Conservation (phyloP, 2,888 invertebrate species). For the Camptogramma bilineatum region DNA sequence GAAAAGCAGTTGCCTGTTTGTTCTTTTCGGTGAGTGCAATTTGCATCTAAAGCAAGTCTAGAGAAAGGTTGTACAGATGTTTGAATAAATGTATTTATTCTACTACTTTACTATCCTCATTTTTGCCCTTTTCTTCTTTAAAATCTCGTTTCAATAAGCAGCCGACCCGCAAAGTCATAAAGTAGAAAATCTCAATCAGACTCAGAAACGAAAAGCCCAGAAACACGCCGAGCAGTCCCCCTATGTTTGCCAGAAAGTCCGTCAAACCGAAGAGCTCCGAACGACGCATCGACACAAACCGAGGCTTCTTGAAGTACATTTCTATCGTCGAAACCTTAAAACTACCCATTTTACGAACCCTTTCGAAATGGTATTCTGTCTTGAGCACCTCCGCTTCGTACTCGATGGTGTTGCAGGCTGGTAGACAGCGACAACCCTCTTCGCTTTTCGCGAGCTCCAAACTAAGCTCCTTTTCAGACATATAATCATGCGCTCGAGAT, state of each 20-base stretch:
- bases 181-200: conserved; percentile 84
- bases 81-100: not conserved
- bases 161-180: conserved; percentile 63
- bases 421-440: conserved; percentile 48
- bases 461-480: conserved; percentile 8
- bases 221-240: conserved; percentile 84
- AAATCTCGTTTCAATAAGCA: conserved; percentile 53
- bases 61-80: no score
- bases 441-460: not conserved
- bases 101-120: not conserved
- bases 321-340: conserved; percentile 63
- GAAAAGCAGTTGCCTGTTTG: no score
- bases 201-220: conserved; percentile 86
- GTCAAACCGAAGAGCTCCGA: conserved; percentile 84
- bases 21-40: no score
- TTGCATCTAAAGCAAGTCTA: no score
- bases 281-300: conserved; percentile 83
- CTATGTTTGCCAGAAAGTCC: conserved; percentile 85
- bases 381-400: conserved; percentile 88
- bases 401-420: conserved; percentile 84
- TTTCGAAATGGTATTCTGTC: conserved; percentile 76
- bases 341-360: not conserved
- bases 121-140: conserved; percentile 46
- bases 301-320: conserved; percentile 83
- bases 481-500: conserved; percentile 1